Evolutionary conservation across 2,888 invertebrate species (phyloP).

Genomic region (Hydrotaea cyrtoneurina): DNA sequence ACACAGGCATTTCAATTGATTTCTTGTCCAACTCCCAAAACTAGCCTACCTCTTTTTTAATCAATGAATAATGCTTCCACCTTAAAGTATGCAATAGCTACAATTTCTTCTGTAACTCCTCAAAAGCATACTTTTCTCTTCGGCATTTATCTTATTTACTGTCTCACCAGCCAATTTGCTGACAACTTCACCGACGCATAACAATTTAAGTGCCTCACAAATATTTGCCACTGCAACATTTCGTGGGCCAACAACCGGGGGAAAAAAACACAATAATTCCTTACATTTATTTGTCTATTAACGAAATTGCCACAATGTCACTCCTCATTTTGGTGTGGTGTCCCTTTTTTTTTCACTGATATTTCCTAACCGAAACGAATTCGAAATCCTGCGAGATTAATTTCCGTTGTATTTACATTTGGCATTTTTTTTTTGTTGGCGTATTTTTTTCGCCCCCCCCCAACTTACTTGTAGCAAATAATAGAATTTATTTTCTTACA

Average conservation of each 20-base stretch:
- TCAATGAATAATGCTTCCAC: too few relatives aligned
- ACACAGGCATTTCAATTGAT: too few relatives aligned
- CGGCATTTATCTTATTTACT: background rate
- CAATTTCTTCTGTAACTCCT: background rate
- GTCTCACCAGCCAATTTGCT: constrained; percentile 41
- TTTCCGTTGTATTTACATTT: constrained; percentile 59
- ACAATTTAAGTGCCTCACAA: constrained; percentile 66
- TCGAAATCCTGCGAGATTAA: constrained; percentile 64
- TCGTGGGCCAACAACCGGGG: background rate
- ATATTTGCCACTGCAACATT: constrained; percentile 57
- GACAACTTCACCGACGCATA: constrained; percentile 53
- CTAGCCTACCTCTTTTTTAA: background rate
- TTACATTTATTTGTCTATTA: constrained; percentile 21
- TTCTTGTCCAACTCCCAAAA: too few relatives aligned
- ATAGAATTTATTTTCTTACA: constrained; percentile 64
- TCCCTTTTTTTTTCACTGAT: background rate
- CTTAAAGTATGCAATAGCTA: too few relatives aligned
- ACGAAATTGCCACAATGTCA: constrained; percentile 19
- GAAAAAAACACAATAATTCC: constrained; percentile 24
- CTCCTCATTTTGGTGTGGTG: background rate
- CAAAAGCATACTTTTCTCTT: background rate
- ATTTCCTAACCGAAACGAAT: background rate
- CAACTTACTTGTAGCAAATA: constrained; percentile 59
- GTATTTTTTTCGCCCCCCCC: background rate
- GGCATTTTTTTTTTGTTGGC: background rate